Evolutionary conservation across 2,113 vertebrate genomes (phyloP).

Genomic region (Saguinus midas): DNA sequence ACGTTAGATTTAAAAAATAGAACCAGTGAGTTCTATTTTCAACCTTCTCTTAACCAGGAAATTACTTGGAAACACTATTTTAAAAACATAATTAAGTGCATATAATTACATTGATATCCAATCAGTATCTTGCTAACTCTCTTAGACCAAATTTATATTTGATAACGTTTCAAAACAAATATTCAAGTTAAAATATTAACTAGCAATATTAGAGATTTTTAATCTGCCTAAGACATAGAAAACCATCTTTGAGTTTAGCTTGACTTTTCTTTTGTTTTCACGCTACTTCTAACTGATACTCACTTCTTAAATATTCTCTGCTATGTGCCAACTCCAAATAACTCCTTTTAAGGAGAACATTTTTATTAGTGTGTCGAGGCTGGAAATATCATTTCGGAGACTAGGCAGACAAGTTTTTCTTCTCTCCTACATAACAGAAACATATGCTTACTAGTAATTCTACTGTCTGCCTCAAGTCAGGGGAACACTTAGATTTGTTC

Average conservation of each 20-base stretch:
- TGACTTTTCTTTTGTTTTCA: background rate
- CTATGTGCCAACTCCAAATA: no score
- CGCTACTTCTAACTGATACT: background rate
- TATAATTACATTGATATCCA: background rate
- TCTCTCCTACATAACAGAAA: background rate
- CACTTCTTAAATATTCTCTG: background rate
- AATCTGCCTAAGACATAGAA: background rate
- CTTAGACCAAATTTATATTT: background rate
- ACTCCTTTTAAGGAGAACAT: background rate
- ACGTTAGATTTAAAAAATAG: background rate
- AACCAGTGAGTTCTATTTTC: background rate
- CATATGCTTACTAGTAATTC: background rate
- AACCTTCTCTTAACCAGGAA: background rate
- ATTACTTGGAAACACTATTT: background rate
- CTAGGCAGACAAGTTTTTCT: background rate
- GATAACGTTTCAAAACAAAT: background rate
- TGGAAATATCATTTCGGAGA: background rate
- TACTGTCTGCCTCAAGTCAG: background rate
- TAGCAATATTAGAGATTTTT: background rate
- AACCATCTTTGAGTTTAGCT: conserved; percentile 45
- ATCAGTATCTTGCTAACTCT: background rate
- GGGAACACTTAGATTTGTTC: background rate
- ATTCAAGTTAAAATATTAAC: conserved; percentile 23
- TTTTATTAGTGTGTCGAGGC: background rate
- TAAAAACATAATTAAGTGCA: background rate